Conservation (phyloP, 2,113 vertebrate genomes). For the Hucho hucho region DNA sequence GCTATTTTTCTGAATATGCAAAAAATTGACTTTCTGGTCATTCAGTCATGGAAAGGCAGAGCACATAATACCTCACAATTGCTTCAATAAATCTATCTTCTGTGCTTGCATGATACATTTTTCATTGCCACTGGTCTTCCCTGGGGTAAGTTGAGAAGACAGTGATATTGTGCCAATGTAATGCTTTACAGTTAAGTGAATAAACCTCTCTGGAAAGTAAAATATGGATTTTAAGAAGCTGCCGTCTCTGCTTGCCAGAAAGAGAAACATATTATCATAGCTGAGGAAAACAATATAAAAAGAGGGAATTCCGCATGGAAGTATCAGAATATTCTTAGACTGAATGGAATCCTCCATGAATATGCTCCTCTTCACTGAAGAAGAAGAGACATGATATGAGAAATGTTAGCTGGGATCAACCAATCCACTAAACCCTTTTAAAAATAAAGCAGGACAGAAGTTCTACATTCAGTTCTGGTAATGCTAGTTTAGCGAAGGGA, state of each 20-base stretch:
- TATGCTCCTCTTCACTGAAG: too few relatives aligned
- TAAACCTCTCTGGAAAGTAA: constrained; percentile 11
- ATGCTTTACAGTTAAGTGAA: constrained; percentile 21
- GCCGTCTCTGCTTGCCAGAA: constrained; percentile 16
- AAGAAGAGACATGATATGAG: too few relatives aligned
- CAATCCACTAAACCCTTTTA: not conserved
- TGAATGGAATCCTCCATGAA: too few relatives aligned
- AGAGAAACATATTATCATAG: constrained; percentile 21
- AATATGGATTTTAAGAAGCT: constrained; percentile 16
- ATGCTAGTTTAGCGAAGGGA: not conserved
- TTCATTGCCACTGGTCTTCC: constrained; percentile 19
- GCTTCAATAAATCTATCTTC: not conserved
- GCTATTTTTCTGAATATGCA: too few relatives aligned
- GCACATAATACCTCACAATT: constrained; percentile 2
- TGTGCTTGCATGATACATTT: constrained; percentile 14
- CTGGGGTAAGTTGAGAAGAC: constrained; percentile 1
- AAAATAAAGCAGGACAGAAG: not conserved
- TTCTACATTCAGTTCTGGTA: too few relatives aligned
- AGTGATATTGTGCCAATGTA: constrained; percentile 1
- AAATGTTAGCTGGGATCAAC: too few relatives aligned
- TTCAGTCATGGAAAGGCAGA: not conserved
- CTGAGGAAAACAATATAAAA: not conserved
- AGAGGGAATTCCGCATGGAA: not conserved
- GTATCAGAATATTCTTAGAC: not conserved
- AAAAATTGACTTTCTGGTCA: not conserved